Percentiles rank a stretch among this genome's conserved stretches.
phyloP scores from a whole-genome alignment of 2,113 vertebrate genomes.

The Corvus moneduloides region DNA sequence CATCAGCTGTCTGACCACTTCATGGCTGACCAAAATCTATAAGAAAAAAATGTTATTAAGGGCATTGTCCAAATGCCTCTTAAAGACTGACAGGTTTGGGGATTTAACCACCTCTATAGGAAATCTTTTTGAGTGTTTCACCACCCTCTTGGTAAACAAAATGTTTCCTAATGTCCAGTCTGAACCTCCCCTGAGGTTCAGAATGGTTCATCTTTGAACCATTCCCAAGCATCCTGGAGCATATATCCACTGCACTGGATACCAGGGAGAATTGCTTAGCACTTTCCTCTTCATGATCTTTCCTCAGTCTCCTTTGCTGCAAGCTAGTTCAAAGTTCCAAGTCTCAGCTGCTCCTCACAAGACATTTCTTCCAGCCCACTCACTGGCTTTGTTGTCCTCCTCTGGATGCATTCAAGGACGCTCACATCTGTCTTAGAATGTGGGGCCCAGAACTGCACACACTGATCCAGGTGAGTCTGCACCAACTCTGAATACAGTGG shows the following conservation, averaged over 20 bases:
- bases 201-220: not conserved
- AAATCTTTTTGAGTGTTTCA: not conserved
- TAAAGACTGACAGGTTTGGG: not conserved
- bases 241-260: not conserved
- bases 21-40: not conserved
- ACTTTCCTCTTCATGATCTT: not conserved
- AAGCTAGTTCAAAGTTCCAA: not conserved
- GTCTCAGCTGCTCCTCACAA: not conserved
- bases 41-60: not conserved
- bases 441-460: not conserved
- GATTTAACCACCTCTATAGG: not conserved
- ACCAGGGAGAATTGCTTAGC: not conserved
- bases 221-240: not conserved
- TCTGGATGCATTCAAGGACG: not conserved
- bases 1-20: not conserved
- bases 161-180: not conserved
- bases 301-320: not conserved
- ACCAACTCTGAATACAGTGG: rapidly evolving
- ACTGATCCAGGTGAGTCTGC: not conserved
- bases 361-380: not conserved
- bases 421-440: not conserved
- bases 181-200: not conserved
- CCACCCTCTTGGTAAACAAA: not conserved
- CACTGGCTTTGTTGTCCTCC: not conserved
- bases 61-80: not conserved